Percentiles rank a stretch among this genome's conserved stretches.
Evolutionary conservation across 2,797 vertebrate genomes (phyloP).

Genomic region (Knipowitschia caucasica): DNA sequence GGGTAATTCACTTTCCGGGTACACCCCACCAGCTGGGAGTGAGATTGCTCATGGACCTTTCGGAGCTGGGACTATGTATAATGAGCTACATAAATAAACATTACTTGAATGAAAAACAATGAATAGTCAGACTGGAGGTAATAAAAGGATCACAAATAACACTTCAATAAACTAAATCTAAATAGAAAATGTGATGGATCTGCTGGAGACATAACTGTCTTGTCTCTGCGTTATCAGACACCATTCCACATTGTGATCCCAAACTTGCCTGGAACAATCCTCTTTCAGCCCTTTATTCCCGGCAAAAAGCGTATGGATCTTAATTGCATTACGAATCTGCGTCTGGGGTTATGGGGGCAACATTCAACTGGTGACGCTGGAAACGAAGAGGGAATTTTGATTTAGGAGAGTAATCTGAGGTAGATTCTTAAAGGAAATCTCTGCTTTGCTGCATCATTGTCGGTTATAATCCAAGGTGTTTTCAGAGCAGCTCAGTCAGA

Average conservation of each 20-base stretch:
- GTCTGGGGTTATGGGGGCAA: conserved; percentile 31
- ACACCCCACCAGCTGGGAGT: too few relatives aligned
- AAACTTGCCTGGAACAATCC: conserved; percentile 64
- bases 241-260: conserved; percentile 32
- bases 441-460: conserved; percentile 20
- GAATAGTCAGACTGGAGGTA: too few relatives aligned
- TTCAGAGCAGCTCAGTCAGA: conserved; percentile 5
- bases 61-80: too few relatives aligned
- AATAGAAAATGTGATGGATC: too few relatives aligned
- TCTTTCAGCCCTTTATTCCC: conserved; percentile 62
- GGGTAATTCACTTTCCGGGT: too few relatives aligned
- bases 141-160: too few relatives aligned
- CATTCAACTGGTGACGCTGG: conserved; percentile 36
- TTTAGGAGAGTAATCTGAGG: conserved; percentile 65
- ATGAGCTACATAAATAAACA: too few relatives aligned
- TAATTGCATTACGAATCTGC: conserved; percentile 74
- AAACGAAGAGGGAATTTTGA: conserved; percentile 72
- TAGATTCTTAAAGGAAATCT: conserved; percentile 53
- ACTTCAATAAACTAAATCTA: too few relatives aligned
- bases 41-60: too few relatives aligned
- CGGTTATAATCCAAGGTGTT: background rate
- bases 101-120: too few relatives aligned
- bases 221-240: conserved; percentile 46
- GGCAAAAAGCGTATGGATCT: conserved; percentile 67
- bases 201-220: too few relatives aligned